Evolutionary conservation across 2,113 vertebrate genomes (phyloP).

Genomic region (Mesoclemmys tuberculata): DNA sequence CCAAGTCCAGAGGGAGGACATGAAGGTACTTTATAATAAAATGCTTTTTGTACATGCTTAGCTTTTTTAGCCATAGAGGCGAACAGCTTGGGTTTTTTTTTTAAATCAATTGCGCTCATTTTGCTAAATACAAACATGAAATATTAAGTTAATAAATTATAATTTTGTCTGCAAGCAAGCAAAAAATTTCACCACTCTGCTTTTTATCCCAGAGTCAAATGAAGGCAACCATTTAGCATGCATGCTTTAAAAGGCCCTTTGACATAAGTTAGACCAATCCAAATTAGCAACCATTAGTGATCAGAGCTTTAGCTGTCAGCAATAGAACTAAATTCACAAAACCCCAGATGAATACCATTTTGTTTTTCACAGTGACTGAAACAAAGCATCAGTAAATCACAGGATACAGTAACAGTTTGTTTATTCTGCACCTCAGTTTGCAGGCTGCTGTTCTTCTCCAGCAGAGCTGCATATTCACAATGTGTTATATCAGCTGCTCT

Average conservation of each 20-base stretch:
- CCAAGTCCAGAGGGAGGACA: background rate
- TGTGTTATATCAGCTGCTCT: background rate
- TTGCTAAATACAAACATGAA: background rate
- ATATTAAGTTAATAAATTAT: background rate
- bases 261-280: background rate
- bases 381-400: background rate
- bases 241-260: background rate
- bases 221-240: background rate
- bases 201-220: background rate
- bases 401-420: background rate
- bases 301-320: background rate
- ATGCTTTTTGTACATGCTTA: background rate
- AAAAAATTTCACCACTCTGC: background rate
- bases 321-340: background rate
- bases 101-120: background rate
- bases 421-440: conserved; percentile 23
- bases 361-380: background rate
- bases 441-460: conserved; percentile 58
- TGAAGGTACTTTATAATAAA: background rate
- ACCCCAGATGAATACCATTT: background rate
- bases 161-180: background rate
- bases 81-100: background rate
- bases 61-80: background rate
- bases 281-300: background rate
- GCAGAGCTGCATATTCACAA: conserved; percentile 22